A percentile compares a stretch with the other conserved stretches of the same genome.
phyloP scores from a whole-genome alignment of 2,113 vertebrate genomes.

The Oryzias javanicus region DNA sequence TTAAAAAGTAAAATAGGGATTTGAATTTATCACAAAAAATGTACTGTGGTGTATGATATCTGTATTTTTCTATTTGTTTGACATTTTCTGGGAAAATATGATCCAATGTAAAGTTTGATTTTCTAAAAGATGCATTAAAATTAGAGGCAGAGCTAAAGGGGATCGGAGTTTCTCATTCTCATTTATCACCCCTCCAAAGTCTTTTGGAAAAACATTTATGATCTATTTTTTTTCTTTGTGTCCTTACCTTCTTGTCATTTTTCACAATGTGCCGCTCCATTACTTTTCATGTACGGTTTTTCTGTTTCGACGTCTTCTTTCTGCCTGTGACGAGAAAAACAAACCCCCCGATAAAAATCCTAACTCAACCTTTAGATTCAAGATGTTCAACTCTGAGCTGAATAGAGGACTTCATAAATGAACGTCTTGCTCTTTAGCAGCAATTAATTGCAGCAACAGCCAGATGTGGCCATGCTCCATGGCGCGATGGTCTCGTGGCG shows the following conservation, averaged over 20 bases:
- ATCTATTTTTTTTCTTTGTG: neutral
- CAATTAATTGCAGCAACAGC: constrained; percentile 1
- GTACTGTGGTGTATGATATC: neutral
- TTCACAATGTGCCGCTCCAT: constrained; percentile 21
- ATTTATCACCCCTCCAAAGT: no score
- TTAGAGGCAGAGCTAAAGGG: no score
- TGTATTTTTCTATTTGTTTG: neutral
- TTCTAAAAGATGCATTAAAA: no score
- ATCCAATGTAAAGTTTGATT: no score
- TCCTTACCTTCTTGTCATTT: constrained; percentile 45
- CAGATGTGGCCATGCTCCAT: constrained; percentile 18
- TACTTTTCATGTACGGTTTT: constrained; percentile 49
- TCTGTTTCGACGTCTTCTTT: constrained; percentile 40
- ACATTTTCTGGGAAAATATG: neutral
- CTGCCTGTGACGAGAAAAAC: constrained; percentile 42
- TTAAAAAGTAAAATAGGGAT: no score
- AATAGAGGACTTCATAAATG: neutral
- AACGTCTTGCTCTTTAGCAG: neutral
- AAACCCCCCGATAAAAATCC: neutral
- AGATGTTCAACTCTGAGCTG: neutral
- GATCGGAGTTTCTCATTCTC: no score
- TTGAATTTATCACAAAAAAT: neutral
- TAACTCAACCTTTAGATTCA: neutral
- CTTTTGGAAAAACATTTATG: no score
- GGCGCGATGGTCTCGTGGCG: constrained; percentile 8